A percentile compares a stretch with the other conserved stretches of the same genome.
These are phyloP conservation scores for Mionectes olivaceus DNA, from an alignment of 2,797 vertebrate species.

Conservation along the genomic window DNA sequence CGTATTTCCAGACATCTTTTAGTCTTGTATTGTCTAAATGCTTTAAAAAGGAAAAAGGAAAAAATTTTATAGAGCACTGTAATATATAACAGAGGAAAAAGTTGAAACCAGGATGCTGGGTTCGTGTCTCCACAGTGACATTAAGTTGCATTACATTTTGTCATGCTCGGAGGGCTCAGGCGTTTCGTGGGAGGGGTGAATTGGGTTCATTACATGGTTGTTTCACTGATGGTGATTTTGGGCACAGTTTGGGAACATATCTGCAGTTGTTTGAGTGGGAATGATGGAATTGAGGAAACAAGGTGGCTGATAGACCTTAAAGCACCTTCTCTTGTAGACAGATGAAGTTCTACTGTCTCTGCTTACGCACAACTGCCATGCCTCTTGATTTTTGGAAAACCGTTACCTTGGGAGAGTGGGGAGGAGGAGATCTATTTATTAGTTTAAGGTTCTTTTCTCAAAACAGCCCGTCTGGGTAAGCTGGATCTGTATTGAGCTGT, in stretches of 20 bases:
- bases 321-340: conserved; percentile 47
- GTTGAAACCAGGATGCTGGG: conserved; percentile 69
- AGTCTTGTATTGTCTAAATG: conserved; percentile 90
- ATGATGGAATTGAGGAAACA: background rate
- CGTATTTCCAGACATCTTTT: conserved; percentile 90
- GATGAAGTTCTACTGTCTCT: conserved; percentile 41
- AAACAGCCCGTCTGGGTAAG: conserved; percentile 43
- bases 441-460: conserved; percentile 66
- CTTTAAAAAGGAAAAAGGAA: conserved; percentile 86
- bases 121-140: conserved; percentile 72
- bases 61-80: conserved; percentile 84
- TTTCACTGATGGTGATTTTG: background rate
- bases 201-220: background rate
- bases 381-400: conserved; percentile 40
- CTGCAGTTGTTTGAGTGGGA: conserved; percentile 32
- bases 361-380: conserved; percentile 73
- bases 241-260: conserved; percentile 54
- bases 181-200: background rate
- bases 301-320: conserved; percentile 42
- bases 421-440: conserved; percentile 60
- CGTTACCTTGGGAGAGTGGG: conserved; percentile 29
- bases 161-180: conserved; percentile 27
- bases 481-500: conserved; percentile 67
- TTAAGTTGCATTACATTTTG: background rate
- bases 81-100: conserved; percentile 73